These are phyloP conservation scores for Odiellus spinosus DNA, from an alignment of 2,888 invertebrate genomes.

Conservation along the genomic window DNA sequence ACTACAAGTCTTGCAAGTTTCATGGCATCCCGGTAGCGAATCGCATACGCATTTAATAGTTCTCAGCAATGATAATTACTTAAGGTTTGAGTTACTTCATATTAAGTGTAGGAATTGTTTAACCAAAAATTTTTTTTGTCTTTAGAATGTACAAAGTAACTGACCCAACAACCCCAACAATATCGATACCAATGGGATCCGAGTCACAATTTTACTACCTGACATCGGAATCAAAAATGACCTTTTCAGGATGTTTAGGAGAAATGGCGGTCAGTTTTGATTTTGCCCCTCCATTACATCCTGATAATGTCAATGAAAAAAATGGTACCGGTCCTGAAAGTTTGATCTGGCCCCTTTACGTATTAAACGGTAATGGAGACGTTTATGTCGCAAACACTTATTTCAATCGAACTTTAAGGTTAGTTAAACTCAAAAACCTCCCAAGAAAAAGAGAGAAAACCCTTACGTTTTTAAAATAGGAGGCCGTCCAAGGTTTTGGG, in stretches of 20 bases:
- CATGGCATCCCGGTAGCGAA: constrained; percentile 72
- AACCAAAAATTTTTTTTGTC: too few species aligned
- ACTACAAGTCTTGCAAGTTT: constrained; percentile 38
- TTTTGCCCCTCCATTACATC: constrained; percentile 42
- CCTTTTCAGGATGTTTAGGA: constrained; percentile 40
- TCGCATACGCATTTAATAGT: constrained; percentile 50
- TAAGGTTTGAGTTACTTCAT: too few species aligned
- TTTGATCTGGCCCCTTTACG: constrained; percentile 50
- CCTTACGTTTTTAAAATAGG: neutral
- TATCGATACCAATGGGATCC: constrained; percentile 20
- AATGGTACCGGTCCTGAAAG: neutral
- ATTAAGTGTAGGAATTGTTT: too few species aligned
- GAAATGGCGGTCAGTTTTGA: constrained; percentile 78
- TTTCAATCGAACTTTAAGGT: constrained; percentile 12
- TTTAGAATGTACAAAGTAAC: constrained; percentile 28
- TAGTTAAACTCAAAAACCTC: too few species aligned
- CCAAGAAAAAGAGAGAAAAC: constrained; percentile 14
- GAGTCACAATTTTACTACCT: constrained; percentile 10
- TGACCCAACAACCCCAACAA: constrained; percentile 25
- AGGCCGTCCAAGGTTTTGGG: constrained; percentile 39
- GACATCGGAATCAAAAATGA: constrained; percentile 9
- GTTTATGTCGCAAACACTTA: constrained; percentile 39
- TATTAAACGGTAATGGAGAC: constrained; percentile 69
- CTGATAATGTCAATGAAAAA: neutral
- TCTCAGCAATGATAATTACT: constrained; percentile 66